Evolutionary conservation across 2,113 vertebrate species (phyloP).

Genomic region (Genyomyrus donnyi): DNA sequence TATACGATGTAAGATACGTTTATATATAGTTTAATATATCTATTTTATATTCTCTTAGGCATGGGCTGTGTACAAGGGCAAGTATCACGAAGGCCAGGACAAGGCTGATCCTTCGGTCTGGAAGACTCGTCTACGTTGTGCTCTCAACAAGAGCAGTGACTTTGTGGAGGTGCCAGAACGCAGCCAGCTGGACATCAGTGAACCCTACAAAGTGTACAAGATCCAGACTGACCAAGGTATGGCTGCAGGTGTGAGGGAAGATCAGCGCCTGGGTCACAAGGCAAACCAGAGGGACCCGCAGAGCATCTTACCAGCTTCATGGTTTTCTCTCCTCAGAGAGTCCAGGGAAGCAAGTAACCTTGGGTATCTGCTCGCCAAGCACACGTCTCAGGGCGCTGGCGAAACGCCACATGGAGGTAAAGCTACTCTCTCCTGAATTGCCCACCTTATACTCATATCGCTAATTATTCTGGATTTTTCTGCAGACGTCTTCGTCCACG

Average conservation of each 20-base stretch:
- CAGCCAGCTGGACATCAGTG: constrained; percentile 73
- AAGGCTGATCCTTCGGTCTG: constrained; percentile 75
- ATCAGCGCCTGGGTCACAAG: background rate
- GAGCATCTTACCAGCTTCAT: background rate
- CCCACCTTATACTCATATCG: background rate
- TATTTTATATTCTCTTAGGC: constrained; percentile 59
- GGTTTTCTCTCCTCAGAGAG: background rate
- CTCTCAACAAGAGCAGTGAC: constrained; percentile 82
- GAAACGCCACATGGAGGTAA: background rate
- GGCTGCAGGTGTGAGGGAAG: constrained; percentile 41
- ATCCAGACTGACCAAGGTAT: constrained; percentile 41
- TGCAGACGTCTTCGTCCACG: background rate
- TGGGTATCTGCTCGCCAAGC: background rate
- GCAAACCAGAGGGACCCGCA: background rate
- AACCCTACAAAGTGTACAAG: constrained; percentile 80
- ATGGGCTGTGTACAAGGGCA: constrained; percentile 83
- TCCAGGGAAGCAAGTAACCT: background rate
- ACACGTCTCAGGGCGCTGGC: background rate
- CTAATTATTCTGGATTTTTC: background rate
- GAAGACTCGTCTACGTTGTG: constrained; percentile 83
- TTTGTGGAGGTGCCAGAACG: constrained; percentile 71
- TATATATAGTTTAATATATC: background rate
- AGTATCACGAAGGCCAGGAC: constrained; percentile 70
- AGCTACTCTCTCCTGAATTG: background rate
- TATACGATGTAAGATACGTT: background rate